Conservation (phyloP, 2,888 invertebrate species). For the Mellilla xanthometata region DNA sequence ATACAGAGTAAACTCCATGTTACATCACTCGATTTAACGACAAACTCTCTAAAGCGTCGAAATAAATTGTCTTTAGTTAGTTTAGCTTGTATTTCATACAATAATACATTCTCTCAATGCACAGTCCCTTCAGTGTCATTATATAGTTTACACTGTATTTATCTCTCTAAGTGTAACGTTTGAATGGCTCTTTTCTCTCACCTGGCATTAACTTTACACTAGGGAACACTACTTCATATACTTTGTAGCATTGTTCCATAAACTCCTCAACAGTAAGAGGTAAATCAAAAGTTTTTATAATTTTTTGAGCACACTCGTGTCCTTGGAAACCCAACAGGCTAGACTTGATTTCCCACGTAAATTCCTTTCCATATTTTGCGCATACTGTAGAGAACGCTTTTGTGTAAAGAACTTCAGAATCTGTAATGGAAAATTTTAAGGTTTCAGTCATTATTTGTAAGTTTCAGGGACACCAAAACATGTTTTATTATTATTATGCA, state of each 20-base stretch:
- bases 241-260: conserved; percentile 74
- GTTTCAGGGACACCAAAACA: no score
- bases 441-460: neutral
- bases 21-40: no score
- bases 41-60: no score
- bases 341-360: conserved; percentile 90
- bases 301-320: conserved; percentile 82
- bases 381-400: conserved; percentile 86
- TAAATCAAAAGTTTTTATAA: conserved; percentile 82
- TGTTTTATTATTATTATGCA: conserved; percentile 12
- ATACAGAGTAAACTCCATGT: no score
- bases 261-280: conserved; percentile 86
- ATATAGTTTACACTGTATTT: no score
- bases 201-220: conserved; percentile 87
- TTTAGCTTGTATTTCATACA: no score
- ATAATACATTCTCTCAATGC: no score
- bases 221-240: conserved; percentile 83
- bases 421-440: conserved; percentile 67
- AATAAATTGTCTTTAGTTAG: no score
- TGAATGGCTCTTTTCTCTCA: no score
- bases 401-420: conserved; percentile 91
- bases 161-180: no score
- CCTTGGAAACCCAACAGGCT: conserved; percentile 87
- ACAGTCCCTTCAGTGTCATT: no score
- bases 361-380: conserved; percentile 86